Evolutionary conservation across 2,888 invertebrate species (phyloP).

Genomic region (Agrypnus murinus): DNA sequence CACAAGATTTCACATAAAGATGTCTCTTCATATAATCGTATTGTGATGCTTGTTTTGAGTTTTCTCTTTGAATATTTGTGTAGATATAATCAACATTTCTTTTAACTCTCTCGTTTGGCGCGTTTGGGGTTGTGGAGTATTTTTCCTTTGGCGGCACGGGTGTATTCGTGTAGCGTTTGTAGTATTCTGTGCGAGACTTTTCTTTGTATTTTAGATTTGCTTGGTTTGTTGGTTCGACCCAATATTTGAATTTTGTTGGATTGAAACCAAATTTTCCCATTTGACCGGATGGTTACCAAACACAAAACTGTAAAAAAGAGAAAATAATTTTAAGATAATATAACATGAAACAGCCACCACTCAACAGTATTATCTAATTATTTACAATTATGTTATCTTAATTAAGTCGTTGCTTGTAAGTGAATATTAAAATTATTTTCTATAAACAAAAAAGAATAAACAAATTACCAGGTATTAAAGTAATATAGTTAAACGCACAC

Average conservation of each 20-base stretch:
- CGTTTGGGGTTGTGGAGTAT: constrained; percentile 50
- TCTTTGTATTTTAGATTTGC: constrained; percentile 32
- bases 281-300: constrained; percentile 27
- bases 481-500: no score
- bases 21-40: constrained; percentile 73
- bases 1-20: constrained; percentile 74
- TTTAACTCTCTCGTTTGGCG: constrained; percentile 27
- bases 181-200: constrained; percentile 45
- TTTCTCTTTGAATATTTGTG: constrained; percentile 5
- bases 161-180: constrained; percentile 31
- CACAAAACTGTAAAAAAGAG: constrained; percentile 34
- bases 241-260: constrained; percentile 42
- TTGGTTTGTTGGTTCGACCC: constrained; percentile 14
- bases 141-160: constrained; percentile 39
- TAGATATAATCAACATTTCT: constrained; percentile 25
- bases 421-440: no score
- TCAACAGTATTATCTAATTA: no score
- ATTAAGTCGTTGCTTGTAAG: no score
- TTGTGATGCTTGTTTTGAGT: constrained; percentile 55
- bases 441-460: no score
- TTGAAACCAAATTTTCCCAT: constrained; percentile 49
- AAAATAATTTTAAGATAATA: background rate
- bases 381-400: no score
- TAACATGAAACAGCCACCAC: background rate
- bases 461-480: no score